Conservation (phyloP, 2,797 vertebrate genomes). For the Cossypha caffra region DNA sequence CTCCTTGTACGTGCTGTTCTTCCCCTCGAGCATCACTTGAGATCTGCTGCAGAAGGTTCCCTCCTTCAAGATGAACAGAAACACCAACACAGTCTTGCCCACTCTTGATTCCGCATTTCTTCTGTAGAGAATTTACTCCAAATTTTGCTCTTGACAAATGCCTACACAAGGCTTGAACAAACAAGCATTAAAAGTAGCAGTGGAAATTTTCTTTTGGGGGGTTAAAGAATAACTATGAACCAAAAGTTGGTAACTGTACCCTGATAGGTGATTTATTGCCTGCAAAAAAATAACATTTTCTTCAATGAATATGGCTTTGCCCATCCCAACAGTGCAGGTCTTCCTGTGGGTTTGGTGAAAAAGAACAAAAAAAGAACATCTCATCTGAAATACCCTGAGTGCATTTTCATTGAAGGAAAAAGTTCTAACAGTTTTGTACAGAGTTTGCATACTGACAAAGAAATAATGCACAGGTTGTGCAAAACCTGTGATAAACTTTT, state of each 20-base stretch:
- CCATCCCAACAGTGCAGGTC: not conserved
- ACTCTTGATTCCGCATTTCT: not conserved
- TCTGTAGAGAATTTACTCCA: not conserved
- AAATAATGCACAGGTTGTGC: not conserved
- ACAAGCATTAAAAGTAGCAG: not conserved
- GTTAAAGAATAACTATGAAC: not conserved
- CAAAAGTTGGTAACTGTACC: not conserved
- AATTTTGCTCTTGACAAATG: not conserved
- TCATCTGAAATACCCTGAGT: not conserved
- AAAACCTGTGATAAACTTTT: not conserved
- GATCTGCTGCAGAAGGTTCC: not conserved
- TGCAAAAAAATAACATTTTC: not conserved
- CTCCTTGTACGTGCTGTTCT: not conserved
- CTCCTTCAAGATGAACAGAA: not conserved
- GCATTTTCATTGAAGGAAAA: not conserved
- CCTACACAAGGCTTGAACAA: not conserved
- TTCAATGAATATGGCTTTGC: not conserved
- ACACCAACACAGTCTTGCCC: not conserved
- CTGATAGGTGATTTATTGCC: not conserved
- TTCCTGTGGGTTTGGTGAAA: not conserved
- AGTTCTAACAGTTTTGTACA: not conserved
- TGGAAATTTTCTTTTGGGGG: not conserved
- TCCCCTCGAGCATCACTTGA: not conserved
- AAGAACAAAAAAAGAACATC: not conserved
- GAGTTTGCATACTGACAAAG: not conserved